Percentiles rank a stretch among this genome's conserved stretches.
phyloP scores from a whole-genome alignment of 2,888 invertebrate species.

The Cybosia mesomella region DNA sequence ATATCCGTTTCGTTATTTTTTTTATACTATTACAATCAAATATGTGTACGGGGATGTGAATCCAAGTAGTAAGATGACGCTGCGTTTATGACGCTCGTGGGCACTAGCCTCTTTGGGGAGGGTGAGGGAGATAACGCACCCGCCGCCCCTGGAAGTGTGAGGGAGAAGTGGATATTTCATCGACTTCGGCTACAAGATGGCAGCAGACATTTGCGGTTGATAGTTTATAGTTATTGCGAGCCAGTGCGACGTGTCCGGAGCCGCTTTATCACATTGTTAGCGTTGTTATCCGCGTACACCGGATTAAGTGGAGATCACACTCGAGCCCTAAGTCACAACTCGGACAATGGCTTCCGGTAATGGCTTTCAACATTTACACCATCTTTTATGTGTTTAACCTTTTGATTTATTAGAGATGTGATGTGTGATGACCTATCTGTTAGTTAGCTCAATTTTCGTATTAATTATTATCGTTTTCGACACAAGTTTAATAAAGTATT shows the following conservation, averaged over 20 bases:
- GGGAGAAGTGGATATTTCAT: constrained; percentile 81
- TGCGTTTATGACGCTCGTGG: constrained; percentile 63
- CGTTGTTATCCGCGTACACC: constrained; percentile 82
- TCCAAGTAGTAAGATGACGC: constrained; percentile 49
- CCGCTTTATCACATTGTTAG: constrained; percentile 86
- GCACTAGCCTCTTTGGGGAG: constrained; percentile 57
- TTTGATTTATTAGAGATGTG: constrained; percentile 45
- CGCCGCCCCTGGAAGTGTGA: constrained; percentile 61
- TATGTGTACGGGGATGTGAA: constrained; percentile 51
- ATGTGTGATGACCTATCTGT: constrained; percentile 35
- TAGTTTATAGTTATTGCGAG: constrained; percentile 87
- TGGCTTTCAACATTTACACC: constrained; percentile 71
- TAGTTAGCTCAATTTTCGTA: constrained; percentile 42
- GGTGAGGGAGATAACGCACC: constrained; percentile 64
- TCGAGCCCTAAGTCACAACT: constrained; percentile 60
- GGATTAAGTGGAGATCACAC: constrained; percentile 82
- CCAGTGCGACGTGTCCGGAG: constrained; percentile 80
- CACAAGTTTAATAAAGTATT: constrained; percentile 61
- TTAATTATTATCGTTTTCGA: constrained; percentile 54
- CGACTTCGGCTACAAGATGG: constrained; percentile 84
- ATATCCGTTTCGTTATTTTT: constrained; percentile 39
- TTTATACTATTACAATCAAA: constrained; percentile 51
- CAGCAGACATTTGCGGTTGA: constrained; percentile 86
- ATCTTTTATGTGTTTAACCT: constrained; percentile 53
- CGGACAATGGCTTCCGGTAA: constrained; percentile 73